Conservation (phyloP, 2,888 invertebrate genomes). For the Spodoptera littoralis region DNA sequence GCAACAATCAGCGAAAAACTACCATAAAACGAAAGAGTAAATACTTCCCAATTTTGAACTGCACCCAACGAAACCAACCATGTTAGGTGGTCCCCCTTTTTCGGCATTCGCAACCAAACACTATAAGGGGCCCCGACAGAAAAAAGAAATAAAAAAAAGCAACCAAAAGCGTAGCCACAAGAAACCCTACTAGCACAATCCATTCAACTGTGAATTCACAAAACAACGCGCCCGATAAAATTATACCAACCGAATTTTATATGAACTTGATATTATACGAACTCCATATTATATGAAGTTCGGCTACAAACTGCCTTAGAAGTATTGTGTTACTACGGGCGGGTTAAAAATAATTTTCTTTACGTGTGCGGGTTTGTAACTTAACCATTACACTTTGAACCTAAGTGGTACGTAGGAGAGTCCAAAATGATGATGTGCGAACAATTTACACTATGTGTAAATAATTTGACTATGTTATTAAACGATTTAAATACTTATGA, state of each 20-base stretch:
- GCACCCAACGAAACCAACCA: conserved; percentile 18
- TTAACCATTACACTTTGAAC: background rate
- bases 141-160: conserved; percentile 46
- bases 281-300: conserved; percentile 35
- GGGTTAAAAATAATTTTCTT: conserved; percentile 26
- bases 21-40: conserved; percentile 13
- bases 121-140: conserved; percentile 30
- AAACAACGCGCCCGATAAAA: conserved; percentile 70
- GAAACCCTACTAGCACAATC: conserved; percentile 65
- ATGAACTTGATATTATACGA: conserved; percentile 49
- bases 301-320: conserved; percentile 42
- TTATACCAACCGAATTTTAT: conserved; percentile 47
- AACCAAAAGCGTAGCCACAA: conserved; percentile 62
- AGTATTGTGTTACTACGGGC: conserved; percentile 60
- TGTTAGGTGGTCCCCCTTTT: conserved; percentile 56
- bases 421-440: no score
- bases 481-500: no score
- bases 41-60: background rate
- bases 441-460: no score
- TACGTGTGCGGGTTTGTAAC: conserved; percentile 10
- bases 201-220: conserved; percentile 70
- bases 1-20: background rate
- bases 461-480: no score
- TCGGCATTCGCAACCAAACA: conserved; percentile 56
- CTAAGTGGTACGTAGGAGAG: no score